phyloP scores from a whole-genome alignment of 2,113 vertebrate species.

The Ictalurus furcatus region DNA sequence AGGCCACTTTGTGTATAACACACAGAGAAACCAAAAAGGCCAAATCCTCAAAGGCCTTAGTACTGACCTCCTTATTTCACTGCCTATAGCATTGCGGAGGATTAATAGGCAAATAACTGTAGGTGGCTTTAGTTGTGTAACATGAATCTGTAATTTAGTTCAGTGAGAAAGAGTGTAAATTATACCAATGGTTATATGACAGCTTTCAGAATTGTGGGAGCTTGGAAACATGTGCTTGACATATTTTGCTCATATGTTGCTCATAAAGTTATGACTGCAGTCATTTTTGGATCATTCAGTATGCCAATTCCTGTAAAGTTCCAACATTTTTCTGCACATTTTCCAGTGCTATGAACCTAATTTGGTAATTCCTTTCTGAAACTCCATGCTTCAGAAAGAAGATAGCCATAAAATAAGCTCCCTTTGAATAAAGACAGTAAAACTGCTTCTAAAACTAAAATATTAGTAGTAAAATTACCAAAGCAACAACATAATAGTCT shows the following conservation, averaged over 20 bases:
- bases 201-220: neutral
- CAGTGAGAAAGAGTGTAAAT: constrained; percentile 15
- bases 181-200: neutral
- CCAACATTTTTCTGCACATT: neutral
- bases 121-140: neutral
- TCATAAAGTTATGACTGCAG: constrained; percentile 16
- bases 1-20: constrained; percentile 52
- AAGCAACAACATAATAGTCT: neutral
- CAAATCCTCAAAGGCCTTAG: constrained; percentile 36
- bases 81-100: neutral
- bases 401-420: neutral
- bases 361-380: neutral
- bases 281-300: neutral
- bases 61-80: constrained; percentile 31
- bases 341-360: constrained; percentile 9
- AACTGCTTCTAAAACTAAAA: neutral
- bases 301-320: neutral
- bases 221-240: constrained; percentile 22
- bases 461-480: neutral
- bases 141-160: neutral
- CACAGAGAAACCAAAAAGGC: constrained; percentile 33
- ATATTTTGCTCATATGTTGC: constrained; percentile 12
- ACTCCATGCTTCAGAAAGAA: neutral
- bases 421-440: neutral
- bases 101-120: neutral